Evolutionary conservation across 2,888 invertebrate species (phyloP), one percentile per base, ranked within the genome.

Genomic region (Podabrus alpinus): DNA sequence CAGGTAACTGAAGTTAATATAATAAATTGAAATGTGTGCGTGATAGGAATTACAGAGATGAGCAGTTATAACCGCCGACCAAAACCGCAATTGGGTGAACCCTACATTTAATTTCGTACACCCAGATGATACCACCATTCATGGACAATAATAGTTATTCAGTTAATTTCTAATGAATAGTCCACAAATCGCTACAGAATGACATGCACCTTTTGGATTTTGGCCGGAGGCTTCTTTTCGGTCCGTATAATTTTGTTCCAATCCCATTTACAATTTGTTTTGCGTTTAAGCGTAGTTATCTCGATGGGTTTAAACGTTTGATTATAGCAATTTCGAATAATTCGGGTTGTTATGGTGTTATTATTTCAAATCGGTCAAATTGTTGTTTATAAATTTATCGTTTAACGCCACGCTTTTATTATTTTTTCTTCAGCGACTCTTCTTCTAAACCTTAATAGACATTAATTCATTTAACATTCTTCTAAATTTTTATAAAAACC

Each of bases 161-260:
- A 86, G 88, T 89, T 89, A 90, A 89, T 90, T 89, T 88, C 88
- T 89, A 89, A 90, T 89, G 89, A 89, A 89, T 89, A 89, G 89
- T 87, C 21, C 88, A 85, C 84, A 84, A 85, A 85, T 84, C 83
- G 84, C 82, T 82, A 81, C 76, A 80, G 84, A 86, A 86, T 86
- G 86, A 86, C 86, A 86, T 84, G 86, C 85, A 85, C 84, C 84
- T 84, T 85, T 84, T 80, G 77, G 75, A 73, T 71, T 73, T 69
- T 69, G 76, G 75, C 79, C 73, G 68, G 68, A 25, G 72, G 76
- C 77, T 66, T 71, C 69, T 73, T 77, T 78, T 75, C 68, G 70
- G 66, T 67, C 70, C 73, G 72, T 81, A 82, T 86, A 86, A 86
- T 86, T 86, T 86, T 81, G 81, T 82, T 80, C 80, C 83, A 83